Conservation (phyloP, 1,140 invertebrate species). For the Orchesella cincta region DNA sequence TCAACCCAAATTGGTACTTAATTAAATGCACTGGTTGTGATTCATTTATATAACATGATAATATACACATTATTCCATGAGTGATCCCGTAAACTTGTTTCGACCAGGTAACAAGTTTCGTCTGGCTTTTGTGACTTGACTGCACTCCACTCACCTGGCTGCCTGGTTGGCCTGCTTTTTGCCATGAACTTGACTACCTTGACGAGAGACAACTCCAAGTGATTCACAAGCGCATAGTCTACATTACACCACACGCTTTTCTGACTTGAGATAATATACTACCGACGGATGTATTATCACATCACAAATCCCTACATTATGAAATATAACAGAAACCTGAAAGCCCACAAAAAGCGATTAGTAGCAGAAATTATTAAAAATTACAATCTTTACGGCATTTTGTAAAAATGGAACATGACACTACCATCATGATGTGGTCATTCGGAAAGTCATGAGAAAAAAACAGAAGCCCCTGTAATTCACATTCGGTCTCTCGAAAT, state of each 20-base stretch:
- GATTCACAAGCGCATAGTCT: neutral
- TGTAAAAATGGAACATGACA: neutral
- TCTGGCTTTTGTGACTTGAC: neutral
- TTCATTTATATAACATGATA: no score
- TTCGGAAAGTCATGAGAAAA: no score
- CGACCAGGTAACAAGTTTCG: neutral
- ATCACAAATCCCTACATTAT: no score
- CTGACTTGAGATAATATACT: no score
- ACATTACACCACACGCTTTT: no score
- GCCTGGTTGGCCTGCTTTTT: neutral
- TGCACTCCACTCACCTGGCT: neutral
- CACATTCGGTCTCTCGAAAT: no score
- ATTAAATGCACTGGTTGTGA: no score
- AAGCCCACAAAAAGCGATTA: neutral
- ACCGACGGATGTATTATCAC: no score
- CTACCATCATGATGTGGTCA: neutral
- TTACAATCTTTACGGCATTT: neutral
- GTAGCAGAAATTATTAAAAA: neutral
- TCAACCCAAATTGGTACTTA: no score
- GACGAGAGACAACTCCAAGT: neutral
- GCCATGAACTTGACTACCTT: conserved; percentile 20
- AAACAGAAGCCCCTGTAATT: no score
- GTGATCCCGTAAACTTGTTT: conserved; percentile 9
- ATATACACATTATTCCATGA: no score
- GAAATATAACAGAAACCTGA: neutral